Conservation (phyloP, 2,888 invertebrate species). For the Craniophora ligustri region DNA sequence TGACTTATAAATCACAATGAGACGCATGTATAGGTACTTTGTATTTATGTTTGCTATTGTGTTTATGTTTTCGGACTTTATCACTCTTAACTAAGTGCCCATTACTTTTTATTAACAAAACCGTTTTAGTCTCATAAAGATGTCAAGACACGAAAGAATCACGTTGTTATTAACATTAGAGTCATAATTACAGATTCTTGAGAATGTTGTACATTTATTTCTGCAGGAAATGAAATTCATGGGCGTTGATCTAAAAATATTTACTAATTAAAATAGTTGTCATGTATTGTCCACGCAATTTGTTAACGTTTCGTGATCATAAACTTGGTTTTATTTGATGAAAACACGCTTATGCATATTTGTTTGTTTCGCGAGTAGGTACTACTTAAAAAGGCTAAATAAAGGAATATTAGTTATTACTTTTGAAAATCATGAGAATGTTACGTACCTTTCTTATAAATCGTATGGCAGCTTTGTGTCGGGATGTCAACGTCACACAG, state of each 20-base stretch:
- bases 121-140: conserved; percentile 35
- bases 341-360: conserved; percentile 9
- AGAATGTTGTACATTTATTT: conserved; percentile 27
- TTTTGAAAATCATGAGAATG: neutral
- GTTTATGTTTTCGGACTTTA: conserved; percentile 32
- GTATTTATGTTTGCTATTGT: conserved; percentile 2
- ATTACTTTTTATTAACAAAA: conserved; percentile 35
- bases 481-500: conserved; percentile 94
- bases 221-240: conserved; percentile 19
- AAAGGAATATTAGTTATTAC: neutral
- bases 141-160: conserved; percentile 16
- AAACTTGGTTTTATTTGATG: conserved; percentile 27
- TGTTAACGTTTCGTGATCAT: conserved; percentile 17
- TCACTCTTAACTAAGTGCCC: conserved; percentile 18
- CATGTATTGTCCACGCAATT: conserved; percentile 27
- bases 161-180: conserved; percentile 6
- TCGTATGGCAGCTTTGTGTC: conserved; percentile 96
- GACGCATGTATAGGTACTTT: neutral
- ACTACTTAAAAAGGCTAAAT: neutral
- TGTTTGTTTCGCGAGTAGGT: neutral
- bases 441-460: conserved; percentile 95
- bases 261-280: conserved; percentile 24
- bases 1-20: neutral
- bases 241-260: conserved; percentile 28
- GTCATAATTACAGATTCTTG: conserved; percentile 21